Percentiles rank a stretch among this genome's conserved stretches.
Conservation (phyloP, 2,888 invertebrate species). For the Ochlodes sylvanus region DNA sequence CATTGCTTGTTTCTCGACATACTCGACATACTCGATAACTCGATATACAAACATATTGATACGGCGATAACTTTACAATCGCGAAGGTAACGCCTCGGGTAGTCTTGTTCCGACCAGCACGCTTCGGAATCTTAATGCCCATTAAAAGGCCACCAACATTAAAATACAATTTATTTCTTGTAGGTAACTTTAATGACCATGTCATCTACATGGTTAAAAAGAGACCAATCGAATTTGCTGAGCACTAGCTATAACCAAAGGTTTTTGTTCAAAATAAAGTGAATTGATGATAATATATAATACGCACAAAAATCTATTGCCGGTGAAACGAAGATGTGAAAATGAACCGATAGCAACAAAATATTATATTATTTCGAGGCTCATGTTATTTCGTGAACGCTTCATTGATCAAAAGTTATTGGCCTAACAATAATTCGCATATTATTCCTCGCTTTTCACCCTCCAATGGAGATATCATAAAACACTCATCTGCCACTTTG, state of each 20-base stretch:
- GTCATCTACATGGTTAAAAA: constrained; percentile 62
- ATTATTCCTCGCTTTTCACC: constrained; percentile 49
- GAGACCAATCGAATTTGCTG: constrained; percentile 44
- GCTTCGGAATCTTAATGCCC: too few relatives aligned
- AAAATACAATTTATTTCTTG: too few relatives aligned
- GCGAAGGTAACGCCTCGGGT: too few relatives aligned
- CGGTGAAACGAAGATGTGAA: constrained; percentile 7
- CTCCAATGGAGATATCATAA: constrained; percentile 53
- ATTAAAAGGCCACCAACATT: too few relatives aligned
- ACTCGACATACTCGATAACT: too few relatives aligned
- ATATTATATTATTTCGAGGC: constrained; percentile 37
- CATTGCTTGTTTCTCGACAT: too few relatives aligned
- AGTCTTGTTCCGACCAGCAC: too few relatives aligned
- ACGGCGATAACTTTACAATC: too few relatives aligned
- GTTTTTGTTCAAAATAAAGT: neutral
- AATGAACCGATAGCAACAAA: constrained; percentile 18
- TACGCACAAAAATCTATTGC: constrained; percentile 60
- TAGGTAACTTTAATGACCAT: too few relatives aligned
- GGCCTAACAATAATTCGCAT: constrained; percentile 53
- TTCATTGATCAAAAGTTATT: constrained; percentile 55
- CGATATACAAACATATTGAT: too few relatives aligned
- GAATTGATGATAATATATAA: constrained; percentile 36
- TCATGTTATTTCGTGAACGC: constrained; percentile 44
- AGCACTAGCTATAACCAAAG: neutral
- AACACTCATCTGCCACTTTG: constrained; percentile 37